Base-by-base conservation (phyloP, 2,113 vertebrate species). In the Macrotus californicus region DNA sequence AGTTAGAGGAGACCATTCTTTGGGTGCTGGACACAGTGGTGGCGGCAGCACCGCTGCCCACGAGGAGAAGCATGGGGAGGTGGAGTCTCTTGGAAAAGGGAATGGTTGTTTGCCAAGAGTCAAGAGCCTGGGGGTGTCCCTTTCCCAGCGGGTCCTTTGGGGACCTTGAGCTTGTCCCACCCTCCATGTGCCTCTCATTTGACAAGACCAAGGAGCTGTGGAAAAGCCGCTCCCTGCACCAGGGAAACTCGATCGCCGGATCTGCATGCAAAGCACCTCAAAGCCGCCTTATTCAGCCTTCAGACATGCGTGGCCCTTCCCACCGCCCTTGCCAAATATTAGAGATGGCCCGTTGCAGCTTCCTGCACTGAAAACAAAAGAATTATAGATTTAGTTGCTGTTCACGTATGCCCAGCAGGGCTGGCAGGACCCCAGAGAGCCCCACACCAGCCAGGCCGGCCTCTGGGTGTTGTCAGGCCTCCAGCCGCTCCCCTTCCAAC, bases 1-100 rank as follows among this genome's bases (percentile, higher is more conserved):
- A 16, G 7, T 21, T 18, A 46, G 39, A 5, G 2, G 46, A 21
- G n/a, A 21, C 0, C 0, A 24, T 29, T 18, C 0, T 21, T 66
- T 21, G 0, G 66, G 70, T 1, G 11, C 36, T 6, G 48, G 73
- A 3, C 39, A 8, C 50, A 11, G 21, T 0, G 10, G 46, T 14
- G 6, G n/a, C 14, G 5, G 19, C 3, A 8, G 10, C 36, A 34
- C 34, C 36, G 31, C 16, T 18, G 56, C 19, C 24, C 43, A 4
- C 41, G 1, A 13, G 52, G n/a, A 48, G 48, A 50, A 72, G 70
- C 13, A 13, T 3, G 0, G 9, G 11, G 9, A 29, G 56, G 52
- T 64, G 29, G 59, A 31, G 29, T 26, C n/a, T 91, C 29, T 67
- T 19, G 41, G 43, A 72, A 34, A 72, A 9, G 1, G 1, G 22